Evolutionary conservation across 1,140 invertebrate species (phyloP).

Genomic region (Pentalonia nigronervosa): DNA sequence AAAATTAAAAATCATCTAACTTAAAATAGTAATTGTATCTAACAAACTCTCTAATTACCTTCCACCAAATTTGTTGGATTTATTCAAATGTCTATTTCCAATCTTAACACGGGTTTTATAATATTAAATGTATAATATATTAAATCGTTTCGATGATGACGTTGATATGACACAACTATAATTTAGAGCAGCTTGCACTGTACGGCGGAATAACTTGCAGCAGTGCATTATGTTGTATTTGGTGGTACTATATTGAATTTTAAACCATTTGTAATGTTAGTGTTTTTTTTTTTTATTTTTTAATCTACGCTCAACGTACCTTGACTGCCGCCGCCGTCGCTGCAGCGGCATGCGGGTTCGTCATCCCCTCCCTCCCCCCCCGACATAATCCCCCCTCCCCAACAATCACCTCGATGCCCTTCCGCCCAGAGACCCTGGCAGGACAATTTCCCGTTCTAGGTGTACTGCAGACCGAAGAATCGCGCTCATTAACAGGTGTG

Average conservation of each 20-base stretch:
- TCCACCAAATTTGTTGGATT: not conserved
- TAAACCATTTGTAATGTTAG: not conserved
- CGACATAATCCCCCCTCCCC: not conserved
- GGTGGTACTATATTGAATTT: not conserved
- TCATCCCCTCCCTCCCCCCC: not conserved
- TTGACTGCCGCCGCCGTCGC: not conserved
- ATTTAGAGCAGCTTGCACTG: not conserved
- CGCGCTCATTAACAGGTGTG: conserved; percentile 53
- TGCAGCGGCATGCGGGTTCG: not conserved
- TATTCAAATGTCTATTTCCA: not conserved
- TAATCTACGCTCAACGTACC: conserved; percentile 23
- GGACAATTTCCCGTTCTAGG: not conserved
- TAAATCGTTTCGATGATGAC: not conserved
- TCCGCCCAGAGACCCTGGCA: not conserved
- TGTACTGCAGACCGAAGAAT: conserved; percentile 4
- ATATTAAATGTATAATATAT: not conserved
- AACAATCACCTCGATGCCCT: not conserved
- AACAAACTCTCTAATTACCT: not conserved
- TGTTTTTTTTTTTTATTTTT: not conserved
- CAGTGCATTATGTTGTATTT: not conserved
- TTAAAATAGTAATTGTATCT: not conserved
- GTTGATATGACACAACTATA: not conserved
- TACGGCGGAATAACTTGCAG: too few species aligned
- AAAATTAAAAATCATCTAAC: not conserved
- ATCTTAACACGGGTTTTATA: not conserved